Evolutionary conservation across 2,797 vertebrate genomes (phyloP), one percentile per base, ranked within the genome.

Genomic region (Caiman crocodilus): DNA sequence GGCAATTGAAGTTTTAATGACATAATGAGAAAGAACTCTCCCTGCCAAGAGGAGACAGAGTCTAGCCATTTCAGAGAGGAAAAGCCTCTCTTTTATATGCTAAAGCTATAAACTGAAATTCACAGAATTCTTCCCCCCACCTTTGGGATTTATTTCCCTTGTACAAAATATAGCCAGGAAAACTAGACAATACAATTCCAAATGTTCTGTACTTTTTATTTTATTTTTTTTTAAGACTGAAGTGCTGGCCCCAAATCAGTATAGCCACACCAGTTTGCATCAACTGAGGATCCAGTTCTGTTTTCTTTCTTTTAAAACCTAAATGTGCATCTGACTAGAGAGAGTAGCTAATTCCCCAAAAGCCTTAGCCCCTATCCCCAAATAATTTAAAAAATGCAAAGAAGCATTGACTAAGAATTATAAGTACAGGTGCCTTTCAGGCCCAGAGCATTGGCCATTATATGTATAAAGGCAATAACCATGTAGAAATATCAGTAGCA

Each of bases 21-120:
- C 82, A 90, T 95, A 91, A 95, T 92, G 87, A 93, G 79, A 94
- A 95, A 94, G 79, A 97, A 96, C 95, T 94, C 78, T 35, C 15
- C 23, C 64, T 91, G 88, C 71, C 85, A 94, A 91, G 76, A 88
- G 32, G 61, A 95, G 71, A 92, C n/a, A 90, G 18, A 87, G 87
- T 69, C 50, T 87, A 89, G 69, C 74, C 69, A 82, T 94, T 94
- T 96, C 91, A 89, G 77, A 94, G 50, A 57, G 91, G 88, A 89
- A 94, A 74, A 71, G 50, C n/a, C 15, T 75, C 28, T 55, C 25
- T 28, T 89, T 67, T n/a, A 17, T 65, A 55, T 18, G 56, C 61
- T 76, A 92, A 79, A 90, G 77, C 83, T 94, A 79, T 76, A 90
- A 94, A 95, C 76, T 57, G 88, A 87, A 93, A 91, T 90, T 84